Evolutionary conservation across 2,888 invertebrate species (phyloP).

Genomic region (Erebia ligea): DNA sequence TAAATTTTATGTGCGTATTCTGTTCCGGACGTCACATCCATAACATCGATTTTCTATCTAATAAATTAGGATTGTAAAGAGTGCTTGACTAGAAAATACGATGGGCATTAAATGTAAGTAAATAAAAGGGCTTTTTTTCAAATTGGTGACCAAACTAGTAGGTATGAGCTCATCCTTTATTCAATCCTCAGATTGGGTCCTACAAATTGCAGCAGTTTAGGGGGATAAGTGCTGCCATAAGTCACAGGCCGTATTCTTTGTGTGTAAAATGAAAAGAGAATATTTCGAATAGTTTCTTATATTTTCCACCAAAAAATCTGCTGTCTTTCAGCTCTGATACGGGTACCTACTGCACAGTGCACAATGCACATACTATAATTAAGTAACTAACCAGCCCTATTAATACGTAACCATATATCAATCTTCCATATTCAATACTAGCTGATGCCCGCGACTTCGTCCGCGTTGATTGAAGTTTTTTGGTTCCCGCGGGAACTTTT

Average conservation of each 20-base stretch:
- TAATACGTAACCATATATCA: too few relatives aligned
- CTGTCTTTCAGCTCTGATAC: too few relatives aligned
- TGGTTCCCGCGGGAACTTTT: too few relatives aligned
- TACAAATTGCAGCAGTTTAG: conserved; percentile 28
- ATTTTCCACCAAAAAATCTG: neutral
- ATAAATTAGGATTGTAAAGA: conserved; percentile 7
- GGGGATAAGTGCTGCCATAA: conserved; percentile 22
- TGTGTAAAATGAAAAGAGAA: conserved; percentile 16
- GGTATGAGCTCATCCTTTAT: conserved; percentile 22
- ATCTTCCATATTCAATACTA: too few relatives aligned
- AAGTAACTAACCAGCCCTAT: too few relatives aligned
- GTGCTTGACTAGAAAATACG: conserved; percentile 6
- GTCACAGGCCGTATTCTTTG: conserved; percentile 24
- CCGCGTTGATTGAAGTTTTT: too few relatives aligned
- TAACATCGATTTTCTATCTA: neutral
- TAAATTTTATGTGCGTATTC: neutral
- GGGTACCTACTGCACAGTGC: too few relatives aligned
- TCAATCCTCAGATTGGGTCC: conserved; percentile 27
- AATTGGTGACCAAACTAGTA: conserved; percentile 16
- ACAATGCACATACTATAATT: too few relatives aligned
- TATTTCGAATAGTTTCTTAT: conserved; percentile 6
- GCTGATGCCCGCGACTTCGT: too few relatives aligned
- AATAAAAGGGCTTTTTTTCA: conserved; percentile 14
- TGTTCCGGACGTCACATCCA: neutral
- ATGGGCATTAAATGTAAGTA: conserved; percentile 14